These are phyloP conservation scores for Atta colombica DNA, from an alignment of 1,140 invertebrate species.

Conservation along the genomic window DNA sequence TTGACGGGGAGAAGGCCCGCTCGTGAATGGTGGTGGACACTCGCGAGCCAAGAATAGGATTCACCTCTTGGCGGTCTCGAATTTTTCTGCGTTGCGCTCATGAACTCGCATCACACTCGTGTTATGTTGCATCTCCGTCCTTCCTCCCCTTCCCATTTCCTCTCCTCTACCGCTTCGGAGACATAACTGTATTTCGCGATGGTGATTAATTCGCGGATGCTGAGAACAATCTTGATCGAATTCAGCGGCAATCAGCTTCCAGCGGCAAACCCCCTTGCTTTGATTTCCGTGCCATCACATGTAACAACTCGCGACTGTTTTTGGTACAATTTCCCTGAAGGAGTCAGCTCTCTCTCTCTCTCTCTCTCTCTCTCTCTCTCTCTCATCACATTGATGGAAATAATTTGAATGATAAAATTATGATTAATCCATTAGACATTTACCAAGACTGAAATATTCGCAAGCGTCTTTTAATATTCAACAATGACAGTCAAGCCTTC, in stretches of 20 bases:
- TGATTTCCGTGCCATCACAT: slow-evolving; percentile 45
- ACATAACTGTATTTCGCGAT: slow-evolving; percentile 39
- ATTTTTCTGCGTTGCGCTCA: slow-evolving; percentile 51
- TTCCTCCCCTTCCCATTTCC: neutral
- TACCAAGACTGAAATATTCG: neutral
- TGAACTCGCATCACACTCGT: slow-evolving; percentile 55
- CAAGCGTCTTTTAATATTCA: slow-evolving; percentile 3
- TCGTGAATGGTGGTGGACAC: slow-evolving; percentile 63
- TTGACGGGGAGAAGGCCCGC: slow-evolving; percentile 61
- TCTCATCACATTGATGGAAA: neutral
- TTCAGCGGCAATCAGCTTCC: slow-evolving; percentile 31
- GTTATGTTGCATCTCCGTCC: slow-evolving; percentile 52
- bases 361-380: neutral
- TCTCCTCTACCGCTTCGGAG: neutral
- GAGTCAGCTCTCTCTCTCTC: neutral
- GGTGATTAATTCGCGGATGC: slow-evolving; percentile 59
- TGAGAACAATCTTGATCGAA: slow-evolving; percentile 57
- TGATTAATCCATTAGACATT: slow-evolving; percentile 45
- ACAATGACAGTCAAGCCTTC: neutral
- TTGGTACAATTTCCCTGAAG: neutral
- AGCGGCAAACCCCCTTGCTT: neutral
- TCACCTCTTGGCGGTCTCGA: slow-evolving; percentile 36
- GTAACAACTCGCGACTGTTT: slow-evolving; percentile 38
- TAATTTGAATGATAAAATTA: slow-evolving; percentile 28
- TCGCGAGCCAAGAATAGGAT: slow-evolving; percentile 27